These are phyloP conservation scores for Chiloscyllium plagiosum DNA, from an alignment of 2,113 vertebrate genomes.

Conservation along the genomic window DNA sequence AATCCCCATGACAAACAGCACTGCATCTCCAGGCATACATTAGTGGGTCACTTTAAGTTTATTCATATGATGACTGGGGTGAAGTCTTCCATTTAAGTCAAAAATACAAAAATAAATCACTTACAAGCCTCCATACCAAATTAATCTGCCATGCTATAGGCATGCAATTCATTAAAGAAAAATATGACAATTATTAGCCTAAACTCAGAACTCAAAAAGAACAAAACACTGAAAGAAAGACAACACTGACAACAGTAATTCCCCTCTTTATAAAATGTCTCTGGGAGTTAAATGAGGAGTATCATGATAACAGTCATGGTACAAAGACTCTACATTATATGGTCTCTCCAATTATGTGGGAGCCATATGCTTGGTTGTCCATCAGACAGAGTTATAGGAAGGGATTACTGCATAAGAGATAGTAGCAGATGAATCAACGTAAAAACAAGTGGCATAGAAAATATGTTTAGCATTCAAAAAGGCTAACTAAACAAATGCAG, in stretches of 20 bases:
- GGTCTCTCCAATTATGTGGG: not conserved
- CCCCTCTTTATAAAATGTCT: not conserved
- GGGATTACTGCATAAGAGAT: not conserved
- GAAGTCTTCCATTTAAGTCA: not conserved
- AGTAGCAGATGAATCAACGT: not conserved
- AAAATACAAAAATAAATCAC: not conserved
- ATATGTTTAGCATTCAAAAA: constrained; percentile 12
- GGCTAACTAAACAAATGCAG: not conserved
- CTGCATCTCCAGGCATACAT: not conserved
- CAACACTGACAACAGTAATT: constrained; percentile 16
- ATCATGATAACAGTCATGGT: not conserved
- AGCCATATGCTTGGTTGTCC: not conserved
- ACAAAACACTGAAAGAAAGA: not conserved
- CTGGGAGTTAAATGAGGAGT: not conserved
- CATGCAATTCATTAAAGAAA: not conserved
- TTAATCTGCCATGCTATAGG: constrained; percentile 13
- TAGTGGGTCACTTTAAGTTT: not conserved
- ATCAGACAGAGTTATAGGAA: not conserved
- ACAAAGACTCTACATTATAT: not conserved
- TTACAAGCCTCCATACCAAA: not conserved
- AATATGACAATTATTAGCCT: not conserved
- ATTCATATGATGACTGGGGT: constrained; percentile 2
- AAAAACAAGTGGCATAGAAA: not conserved
- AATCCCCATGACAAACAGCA: not conserved
- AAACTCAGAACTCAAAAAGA: not conserved